Base-by-base conservation (phyloP, 2,888 invertebrate genomes). In the Agrotis clavis region DNA sequence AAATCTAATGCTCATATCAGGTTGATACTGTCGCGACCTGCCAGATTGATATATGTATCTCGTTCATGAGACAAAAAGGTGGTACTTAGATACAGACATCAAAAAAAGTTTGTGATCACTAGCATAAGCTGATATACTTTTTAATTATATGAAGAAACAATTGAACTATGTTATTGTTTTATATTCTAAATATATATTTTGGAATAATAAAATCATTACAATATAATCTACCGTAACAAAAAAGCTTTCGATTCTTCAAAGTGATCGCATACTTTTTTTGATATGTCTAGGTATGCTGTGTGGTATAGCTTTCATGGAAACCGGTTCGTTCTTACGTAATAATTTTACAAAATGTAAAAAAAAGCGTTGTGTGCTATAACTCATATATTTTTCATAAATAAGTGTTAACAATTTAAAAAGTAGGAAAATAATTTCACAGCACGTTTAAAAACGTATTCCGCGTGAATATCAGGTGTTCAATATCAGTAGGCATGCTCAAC, bases 401-500 rank as follows among this genome's bases (percentile, higher is more conserved):
- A 81, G 86, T 88, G 86, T 69, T 86, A 87, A 87, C 83, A 86
- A 89, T 87, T 70, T 75, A 78, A 86, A 86, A 85, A 85, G 82
- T 87, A 85, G 77, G 76, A 87, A 83, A 85, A 81, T 77, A 80
- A 78, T 74, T 67, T 74, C 71, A 83, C 81, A 85, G 76, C 71
- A 64, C 77, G 66, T 76, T 65, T 79, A 71, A 57, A 79, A 76
- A 74, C 73, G 72, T 77, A 48, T 72, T n/a, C 73, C 81, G 77
- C 77, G 69, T 73, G 61, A 84, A 80, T 82, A 79, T 84, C 71
- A 67, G 69, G 50, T 82, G 82, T 82, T 77, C 65, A 83, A 82
- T 81, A 85, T 70, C 83, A 70, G 71, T 41, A 64, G 11, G 25
- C 19, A 61, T 72, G 18, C 19, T 21, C n/a, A 48, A 65, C 47